Percentiles rank a stretch among this genome's conserved stretches.
Evolutionary conservation across 2,888 invertebrate species (phyloP).

Genomic region (Caenorhabditis zanzibari): DNA sequence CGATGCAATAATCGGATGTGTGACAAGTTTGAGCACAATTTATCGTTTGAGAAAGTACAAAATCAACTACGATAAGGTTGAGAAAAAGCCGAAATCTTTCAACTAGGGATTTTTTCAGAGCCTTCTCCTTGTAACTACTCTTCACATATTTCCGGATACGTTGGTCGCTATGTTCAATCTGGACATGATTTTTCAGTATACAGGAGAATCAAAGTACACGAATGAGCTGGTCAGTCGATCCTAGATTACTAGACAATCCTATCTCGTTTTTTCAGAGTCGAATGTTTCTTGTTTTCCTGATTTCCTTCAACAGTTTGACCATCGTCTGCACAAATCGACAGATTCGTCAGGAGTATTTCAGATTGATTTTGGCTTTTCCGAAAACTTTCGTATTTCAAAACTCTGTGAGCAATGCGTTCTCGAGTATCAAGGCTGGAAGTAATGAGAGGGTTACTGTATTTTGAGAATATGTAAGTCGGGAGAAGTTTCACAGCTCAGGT

Average conservation of each 20-base stretch:
- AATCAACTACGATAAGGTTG: conserved; percentile 49
- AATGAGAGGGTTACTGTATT: conserved; percentile 14
- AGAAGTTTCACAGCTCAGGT: background rate
- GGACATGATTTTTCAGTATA: conserved; percentile 40
- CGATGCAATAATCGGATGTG: conserved; percentile 22
- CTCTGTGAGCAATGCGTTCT: background rate
- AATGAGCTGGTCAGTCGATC: conserved; percentile 35
- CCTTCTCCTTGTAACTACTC: conserved; percentile 36
- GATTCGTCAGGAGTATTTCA: conserved; percentile 27
- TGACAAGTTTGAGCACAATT: conserved; percentile 29
- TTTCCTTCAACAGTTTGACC: conserved; percentile 51
- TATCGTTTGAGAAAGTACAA: conserved; percentile 36
- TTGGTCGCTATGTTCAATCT: conserved; percentile 40
- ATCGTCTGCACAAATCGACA: conserved; percentile 44
- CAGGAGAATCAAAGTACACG: conserved; percentile 18
- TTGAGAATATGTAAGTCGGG: background rate
- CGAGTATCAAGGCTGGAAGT: background rate
- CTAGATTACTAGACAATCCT: no score
- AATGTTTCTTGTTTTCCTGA: conserved; percentile 41
- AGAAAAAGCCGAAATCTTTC: background rate
- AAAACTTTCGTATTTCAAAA: background rate
- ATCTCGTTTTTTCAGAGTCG: conserved; percentile 34
- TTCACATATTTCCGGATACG: conserved; percentile 40
- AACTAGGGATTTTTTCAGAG: conserved; percentile 34
- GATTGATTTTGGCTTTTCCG: background rate